Conservation (phyloP, 23 tunicate genomes). For the Clavelina lepadiformis region DNA sequence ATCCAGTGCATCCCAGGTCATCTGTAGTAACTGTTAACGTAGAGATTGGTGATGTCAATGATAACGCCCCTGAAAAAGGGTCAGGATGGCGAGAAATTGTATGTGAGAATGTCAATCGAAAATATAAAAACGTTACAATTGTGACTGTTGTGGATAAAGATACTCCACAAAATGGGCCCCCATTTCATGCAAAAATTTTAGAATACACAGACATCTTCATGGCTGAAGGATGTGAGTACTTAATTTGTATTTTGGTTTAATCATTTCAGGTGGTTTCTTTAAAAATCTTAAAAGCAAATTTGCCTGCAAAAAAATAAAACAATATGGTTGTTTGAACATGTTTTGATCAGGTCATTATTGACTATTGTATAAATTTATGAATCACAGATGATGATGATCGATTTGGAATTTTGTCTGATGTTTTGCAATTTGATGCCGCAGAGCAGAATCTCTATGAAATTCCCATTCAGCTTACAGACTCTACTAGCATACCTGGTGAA, state of each 20-base stretch:
- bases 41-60: slow-evolving; percentile 48
- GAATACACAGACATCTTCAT: slow-evolving; percentile 5
- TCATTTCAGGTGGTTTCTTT: no score
- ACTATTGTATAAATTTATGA: no score
- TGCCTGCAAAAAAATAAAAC: no score
- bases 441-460: slow-evolving; percentile 6
- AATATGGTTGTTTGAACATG: no score
- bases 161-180: slow-evolving; percentile 46
- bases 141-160: slow-evolving; percentile 47
- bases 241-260: no score
- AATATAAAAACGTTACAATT: slow-evolving; percentile 9
- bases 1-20: not conserved
- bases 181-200: slow-evolving; percentile 25
- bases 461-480: slow-evolving; percentile 20
- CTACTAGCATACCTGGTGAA: slow-evolving; percentile 3
- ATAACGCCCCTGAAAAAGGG: slow-evolving; percentile 53
- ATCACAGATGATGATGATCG: no score
- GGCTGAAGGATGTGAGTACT: no score
- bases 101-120: slow-evolving; percentile 37
- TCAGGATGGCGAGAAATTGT: slow-evolving; percentile 9
- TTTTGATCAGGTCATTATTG: no score
- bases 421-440: slow-evolving; percentile 15
- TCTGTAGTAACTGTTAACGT: slow-evolving; percentile 3
- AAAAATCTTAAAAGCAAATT: no score
- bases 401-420: no score